Base-by-base conservation (phyloP, 1,140 invertebrate genomes). In the Drosophila jambulina region DNA sequence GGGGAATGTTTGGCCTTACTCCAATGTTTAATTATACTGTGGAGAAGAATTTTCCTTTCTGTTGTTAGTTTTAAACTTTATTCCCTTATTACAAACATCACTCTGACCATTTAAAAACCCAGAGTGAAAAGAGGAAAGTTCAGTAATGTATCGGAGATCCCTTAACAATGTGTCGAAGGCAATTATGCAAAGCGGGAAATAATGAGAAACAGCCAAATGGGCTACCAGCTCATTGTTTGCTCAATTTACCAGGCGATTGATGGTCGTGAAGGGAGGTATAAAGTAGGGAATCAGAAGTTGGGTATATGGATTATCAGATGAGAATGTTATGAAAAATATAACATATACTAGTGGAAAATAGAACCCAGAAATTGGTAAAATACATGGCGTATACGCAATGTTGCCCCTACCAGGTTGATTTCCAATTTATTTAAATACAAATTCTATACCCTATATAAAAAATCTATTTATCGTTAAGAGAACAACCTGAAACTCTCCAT, bases 141-240 rank as follows among this genome's bases (percentile, higher is more conserved):
- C 38, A 27, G n/a, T 57, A 21, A 40, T 34, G 27, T n/a, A 58
- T 27, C 34, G 15, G 15, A 32, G 27, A 6, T 6, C 34, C 8
- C 15, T 29, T 23, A 67, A 70, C 62, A 70, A 45, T 68, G 62
- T 45, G 61, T 53, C 46, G 60, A 59, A 53, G 53, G 49, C 81
- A 81, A 88, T 81, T 83, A 86, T 82, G 49, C 65, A 83, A 87
- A 80, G 80, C 77, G 78, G 42, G 27, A 45, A 60, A 76, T 76
- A 68, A 72, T 77, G 67, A 80, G 67, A 82, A 83, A 46, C 46
- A 19, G 12, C 23, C 67, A 69, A 71, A 72, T 56, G 72, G 61
- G 27, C 72, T 36, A 53, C 34, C 10, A 65, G 48, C 2, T 45
- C 17, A 53, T 67, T 78, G 75, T 83, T 68, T 78, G 75, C 69